These are phyloP conservation scores for Hephaestus fuliginosus DNA, from an alignment of 2,797 vertebrate genomes.

Conservation along the genomic window DNA sequence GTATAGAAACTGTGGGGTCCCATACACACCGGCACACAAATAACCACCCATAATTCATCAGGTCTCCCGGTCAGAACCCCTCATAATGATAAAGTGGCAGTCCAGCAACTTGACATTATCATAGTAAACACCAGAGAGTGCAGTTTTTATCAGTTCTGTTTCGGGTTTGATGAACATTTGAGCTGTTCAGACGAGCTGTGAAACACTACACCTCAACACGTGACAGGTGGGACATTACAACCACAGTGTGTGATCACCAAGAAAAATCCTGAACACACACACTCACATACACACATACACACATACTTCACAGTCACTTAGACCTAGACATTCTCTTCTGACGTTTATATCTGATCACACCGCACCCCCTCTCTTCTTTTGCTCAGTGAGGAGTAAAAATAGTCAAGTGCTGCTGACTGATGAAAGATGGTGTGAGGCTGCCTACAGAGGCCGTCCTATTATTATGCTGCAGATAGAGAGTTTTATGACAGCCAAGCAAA, in stretches of 20 bases:
- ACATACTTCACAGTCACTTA: slow-evolving; percentile 2
- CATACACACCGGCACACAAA: neutral
- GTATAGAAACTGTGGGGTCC: neutral
- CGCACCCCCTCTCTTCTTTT: slow-evolving; percentile 33
- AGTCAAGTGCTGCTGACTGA: slow-evolving; percentile 68
- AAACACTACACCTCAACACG: slow-evolving; percentile 14
- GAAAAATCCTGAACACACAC: slow-evolving; percentile 15
- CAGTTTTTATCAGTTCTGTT: neutral
- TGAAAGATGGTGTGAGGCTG: slow-evolving; percentile 65
- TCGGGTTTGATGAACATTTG: neutral
- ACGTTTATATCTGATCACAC: slow-evolving; percentile 41
- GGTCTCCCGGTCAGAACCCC: neutral
- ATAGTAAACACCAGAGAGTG: neutral
- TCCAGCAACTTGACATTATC: neutral
- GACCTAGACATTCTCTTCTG: slow-evolving; percentile 8
- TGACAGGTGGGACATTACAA: slow-evolving; percentile 13
- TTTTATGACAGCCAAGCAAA: slow-evolving; percentile 70
- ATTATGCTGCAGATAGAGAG: slow-evolving; percentile 64
- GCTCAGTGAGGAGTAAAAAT: slow-evolving; percentile 68
- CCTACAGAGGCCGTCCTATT: slow-evolving; percentile 60
- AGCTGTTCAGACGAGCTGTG: slow-evolving; percentile 19
- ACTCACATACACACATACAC: slow-evolving; percentile 6
- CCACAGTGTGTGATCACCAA: slow-evolving; percentile 20
- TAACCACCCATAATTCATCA: neutral
- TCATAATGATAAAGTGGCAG: neutral